Evolutionary conservation across 2,113 vertebrate species (phyloP).

Genomic region (Marmota monax): DNA sequence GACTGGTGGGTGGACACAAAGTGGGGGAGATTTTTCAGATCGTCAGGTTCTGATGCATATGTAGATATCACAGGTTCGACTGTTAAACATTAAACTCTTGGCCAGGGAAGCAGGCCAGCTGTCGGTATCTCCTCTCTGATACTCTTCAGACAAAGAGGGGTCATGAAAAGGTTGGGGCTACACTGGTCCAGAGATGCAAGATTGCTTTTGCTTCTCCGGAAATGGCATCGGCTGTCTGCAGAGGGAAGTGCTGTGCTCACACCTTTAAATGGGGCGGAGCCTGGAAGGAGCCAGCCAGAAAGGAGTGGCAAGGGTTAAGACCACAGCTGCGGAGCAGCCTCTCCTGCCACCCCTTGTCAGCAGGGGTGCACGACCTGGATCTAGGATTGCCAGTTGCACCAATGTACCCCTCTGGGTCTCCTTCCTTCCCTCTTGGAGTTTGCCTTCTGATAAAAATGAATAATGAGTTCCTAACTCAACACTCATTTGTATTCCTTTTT

Average conservation of each 20-base stretch:
- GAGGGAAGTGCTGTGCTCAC: neutral
- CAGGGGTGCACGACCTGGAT: neutral
- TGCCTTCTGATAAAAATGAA: neutral
- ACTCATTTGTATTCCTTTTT: neutral
- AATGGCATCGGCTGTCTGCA: neutral
- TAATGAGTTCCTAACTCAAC: neutral
- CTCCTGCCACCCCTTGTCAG: neutral
- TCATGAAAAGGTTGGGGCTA: neutral
- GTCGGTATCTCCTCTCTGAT: neutral
- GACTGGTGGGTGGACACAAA: neutral
- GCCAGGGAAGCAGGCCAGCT: neutral
- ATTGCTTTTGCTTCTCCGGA: slow-evolving; percentile 38
- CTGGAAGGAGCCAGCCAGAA: neutral
- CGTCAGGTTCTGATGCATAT: neutral
- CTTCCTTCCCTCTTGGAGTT: neutral
- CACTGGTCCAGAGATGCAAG: neutral
- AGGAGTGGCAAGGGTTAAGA: neutral
- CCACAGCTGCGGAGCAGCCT: too few relatives aligned
- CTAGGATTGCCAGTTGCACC: neutral
- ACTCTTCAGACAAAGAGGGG: neutral
- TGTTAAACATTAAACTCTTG: neutral
- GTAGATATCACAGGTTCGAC: neutral
- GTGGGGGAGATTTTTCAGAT: neutral
- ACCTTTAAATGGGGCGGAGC: neutral
- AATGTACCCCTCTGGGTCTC: neutral